These are phyloP conservation scores for Heliornis fulica DNA, from an alignment of 2,113 vertebrate genomes.

Conservation along the genomic window DNA sequence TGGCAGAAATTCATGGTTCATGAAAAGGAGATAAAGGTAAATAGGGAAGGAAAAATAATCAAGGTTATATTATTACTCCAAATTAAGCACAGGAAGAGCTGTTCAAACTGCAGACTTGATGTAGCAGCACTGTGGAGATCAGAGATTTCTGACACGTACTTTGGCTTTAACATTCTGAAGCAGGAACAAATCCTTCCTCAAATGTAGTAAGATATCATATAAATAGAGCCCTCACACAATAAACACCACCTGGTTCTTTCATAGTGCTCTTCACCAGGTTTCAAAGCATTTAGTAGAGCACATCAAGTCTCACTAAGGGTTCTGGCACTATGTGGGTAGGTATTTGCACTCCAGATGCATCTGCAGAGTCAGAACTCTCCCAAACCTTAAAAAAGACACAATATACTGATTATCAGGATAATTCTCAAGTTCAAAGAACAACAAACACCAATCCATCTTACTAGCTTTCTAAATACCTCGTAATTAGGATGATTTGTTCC, in stretches of 20 bases:
- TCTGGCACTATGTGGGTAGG: neutral
- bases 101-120: neutral
- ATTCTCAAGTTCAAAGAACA: conserved; percentile 1
- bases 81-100: neutral
- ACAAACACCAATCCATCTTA: neutral
- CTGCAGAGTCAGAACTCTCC: neutral
- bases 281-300: neutral
- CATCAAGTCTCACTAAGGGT: neutral
- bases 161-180: neutral
- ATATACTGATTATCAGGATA: neutral
- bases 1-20: neutral
- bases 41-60: neutral
- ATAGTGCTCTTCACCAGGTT: neutral
- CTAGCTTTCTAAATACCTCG: neutral
- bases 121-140: neutral
- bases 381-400: neutral
- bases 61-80: neutral
- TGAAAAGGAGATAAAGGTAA: neutral
- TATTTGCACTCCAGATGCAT: neutral
- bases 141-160: neutral
- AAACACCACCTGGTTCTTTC: neutral
- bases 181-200: neutral
- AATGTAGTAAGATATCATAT: neutral
- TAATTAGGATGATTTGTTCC: neutral
- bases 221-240: neutral